A percentile compares a stretch with the other conserved stretches of the same genome.
Evolutionary conservation across 1,140 invertebrate species (phyloP).

Genomic region (Bombus affinis): DNA sequence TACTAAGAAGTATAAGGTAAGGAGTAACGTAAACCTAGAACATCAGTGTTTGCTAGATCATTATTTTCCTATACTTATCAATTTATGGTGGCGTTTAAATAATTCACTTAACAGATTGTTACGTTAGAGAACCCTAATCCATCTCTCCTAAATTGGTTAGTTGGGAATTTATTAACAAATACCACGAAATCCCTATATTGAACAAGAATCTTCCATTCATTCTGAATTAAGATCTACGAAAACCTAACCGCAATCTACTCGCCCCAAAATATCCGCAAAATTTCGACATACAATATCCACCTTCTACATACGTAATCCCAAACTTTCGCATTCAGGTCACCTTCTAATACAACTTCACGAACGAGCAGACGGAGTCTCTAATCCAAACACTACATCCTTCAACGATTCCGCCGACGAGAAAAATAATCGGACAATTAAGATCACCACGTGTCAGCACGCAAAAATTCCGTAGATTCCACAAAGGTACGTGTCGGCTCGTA

Average conservation of each 20-base stretch:
- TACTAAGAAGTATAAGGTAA: too few relatives aligned
- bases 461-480: conserved; percentile 12
- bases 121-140: not conserved
- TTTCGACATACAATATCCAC: not conserved
- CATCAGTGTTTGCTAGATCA: too few relatives aligned
- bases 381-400: not conserved
- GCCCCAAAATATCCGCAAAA: not conserved
- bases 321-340: not conserved
- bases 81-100: not conserved
- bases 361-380: conserved; percentile 12
- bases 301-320: not conserved
- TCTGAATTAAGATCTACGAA: not conserved
- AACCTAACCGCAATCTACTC: not conserved
- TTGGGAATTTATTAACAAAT: not conserved
- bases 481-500: not conserved
- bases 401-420: not conserved
- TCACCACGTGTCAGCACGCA: not conserved
- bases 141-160: not conserved
- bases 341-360: conserved; percentile 7
- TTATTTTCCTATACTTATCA: too few relatives aligned
- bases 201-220: not conserved
- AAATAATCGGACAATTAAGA: not conserved
- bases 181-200: not conserved
- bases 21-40: too few relatives aligned
- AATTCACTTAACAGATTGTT: not conserved